phyloP scores from a whole-genome alignment of 2,113 vertebrate species.

The Tinamus guttatus region DNA sequence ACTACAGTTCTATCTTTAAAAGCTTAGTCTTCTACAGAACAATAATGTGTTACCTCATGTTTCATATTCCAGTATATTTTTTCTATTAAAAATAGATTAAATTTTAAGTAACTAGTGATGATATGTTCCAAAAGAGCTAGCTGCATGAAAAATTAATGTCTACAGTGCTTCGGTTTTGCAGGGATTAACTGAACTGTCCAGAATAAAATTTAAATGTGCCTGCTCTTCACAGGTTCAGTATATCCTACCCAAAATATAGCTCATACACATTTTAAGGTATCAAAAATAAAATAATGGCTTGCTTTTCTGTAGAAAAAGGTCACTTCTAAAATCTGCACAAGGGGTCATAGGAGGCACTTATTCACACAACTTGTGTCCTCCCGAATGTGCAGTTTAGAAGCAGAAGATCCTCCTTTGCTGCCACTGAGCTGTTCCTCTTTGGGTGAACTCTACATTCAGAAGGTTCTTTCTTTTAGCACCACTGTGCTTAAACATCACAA shows the following conservation, averaged over 20 bases:
- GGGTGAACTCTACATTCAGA: background rate
- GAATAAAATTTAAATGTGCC: constrained; percentile 65
- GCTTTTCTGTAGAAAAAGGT: background rate
- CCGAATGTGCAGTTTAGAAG: background rate
- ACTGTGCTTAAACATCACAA: accelerated
- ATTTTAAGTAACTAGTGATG: constrained; percentile 77
- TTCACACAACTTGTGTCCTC: background rate
- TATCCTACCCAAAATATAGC: constrained; percentile 29
- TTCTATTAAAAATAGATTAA: constrained; percentile 84
- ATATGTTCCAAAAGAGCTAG: constrained; percentile 71
- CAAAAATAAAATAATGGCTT: constrained; percentile 17
- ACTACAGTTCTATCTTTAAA: constrained; percentile 74
- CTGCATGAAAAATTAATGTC: constrained; percentile 79
- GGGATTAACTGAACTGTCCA: constrained; percentile 63
- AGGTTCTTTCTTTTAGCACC: background rate
- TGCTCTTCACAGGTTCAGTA: constrained; percentile 53
- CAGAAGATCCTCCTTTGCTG: background rate
- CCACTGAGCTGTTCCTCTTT: background rate
- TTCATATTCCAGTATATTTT: constrained; percentile 79
- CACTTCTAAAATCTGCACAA: background rate
- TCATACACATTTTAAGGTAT: constrained; percentile 19
- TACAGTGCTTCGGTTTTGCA: constrained; percentile 67
- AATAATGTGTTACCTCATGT: constrained; percentile 66
- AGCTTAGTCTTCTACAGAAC: constrained; percentile 73
- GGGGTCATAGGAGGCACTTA: accelerated